Percentiles rank a stretch among this genome's conserved stretches.
Conservation (phyloP, 2,888 invertebrate species). For the Pyrrhosoma nymphula region DNA sequence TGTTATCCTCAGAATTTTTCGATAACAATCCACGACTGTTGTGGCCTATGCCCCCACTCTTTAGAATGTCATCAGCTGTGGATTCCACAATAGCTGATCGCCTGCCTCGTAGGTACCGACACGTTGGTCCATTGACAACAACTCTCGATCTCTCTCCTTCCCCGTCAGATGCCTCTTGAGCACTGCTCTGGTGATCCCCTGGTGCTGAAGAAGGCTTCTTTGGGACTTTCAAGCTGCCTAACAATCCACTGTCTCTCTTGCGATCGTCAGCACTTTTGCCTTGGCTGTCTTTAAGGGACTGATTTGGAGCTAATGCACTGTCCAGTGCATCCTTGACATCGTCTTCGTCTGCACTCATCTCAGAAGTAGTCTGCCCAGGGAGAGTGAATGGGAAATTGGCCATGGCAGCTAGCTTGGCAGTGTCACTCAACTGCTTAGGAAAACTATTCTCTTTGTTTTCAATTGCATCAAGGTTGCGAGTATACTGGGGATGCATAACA, state of each 20-base stretch:
- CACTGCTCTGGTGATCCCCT: constrained; percentile 44
- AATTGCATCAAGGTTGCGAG: constrained; percentile 1
- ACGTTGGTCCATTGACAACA: constrained; percentile 55
- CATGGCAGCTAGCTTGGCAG: constrained; percentile 72
- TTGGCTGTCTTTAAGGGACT: constrained; percentile 5
- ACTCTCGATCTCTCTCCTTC: constrained; percentile 40
- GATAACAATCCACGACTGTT: constrained; percentile 7
- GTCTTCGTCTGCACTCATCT: constrained; percentile 69
- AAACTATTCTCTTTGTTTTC: constrained; percentile 51
- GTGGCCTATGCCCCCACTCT: constrained; percentile 33
- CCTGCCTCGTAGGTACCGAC: constrained; percentile 33
- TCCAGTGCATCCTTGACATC: constrained; percentile 54
- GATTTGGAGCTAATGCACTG: neutral
- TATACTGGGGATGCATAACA: constrained; percentile 46
- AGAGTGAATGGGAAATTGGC: constrained; percentile 68
- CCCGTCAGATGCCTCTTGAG: constrained; percentile 13
- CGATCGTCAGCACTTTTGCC: constrained; percentile 12
- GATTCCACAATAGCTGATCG: constrained; percentile 54
- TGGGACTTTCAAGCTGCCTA: neutral
- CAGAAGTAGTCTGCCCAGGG: constrained; percentile 68
- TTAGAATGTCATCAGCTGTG: constrained; percentile 47
- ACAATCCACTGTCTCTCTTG: neutral
- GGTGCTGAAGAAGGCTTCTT: constrained; percentile 39
- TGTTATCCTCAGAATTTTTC: constrained; percentile 49
- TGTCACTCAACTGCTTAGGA: constrained; percentile 46